Base-by-base conservation (phyloP, 1,140 invertebrate species). In the Listronotus bonariensis region DNA sequence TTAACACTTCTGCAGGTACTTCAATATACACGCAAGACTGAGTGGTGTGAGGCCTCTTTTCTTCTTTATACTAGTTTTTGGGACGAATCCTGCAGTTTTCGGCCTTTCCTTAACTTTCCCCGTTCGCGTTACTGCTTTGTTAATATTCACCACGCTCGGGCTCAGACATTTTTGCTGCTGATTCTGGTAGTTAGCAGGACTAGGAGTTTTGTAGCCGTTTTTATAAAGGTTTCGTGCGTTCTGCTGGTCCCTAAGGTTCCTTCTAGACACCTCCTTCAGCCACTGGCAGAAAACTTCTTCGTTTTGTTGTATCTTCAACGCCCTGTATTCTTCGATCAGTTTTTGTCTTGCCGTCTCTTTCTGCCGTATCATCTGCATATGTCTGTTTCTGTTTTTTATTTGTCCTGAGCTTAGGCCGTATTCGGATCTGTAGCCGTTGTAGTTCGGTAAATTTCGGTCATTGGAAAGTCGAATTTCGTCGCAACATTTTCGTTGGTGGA, bases 231-330 rank as follows among this genome's bases (percentile, higher is more conserved):
- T 68, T 59, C 34, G 38, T 18, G 26, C 8, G 9, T 51, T 64
- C 57, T 72, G 51, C 32, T 64, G 34, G 3, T 36, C 34, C 11
- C 34, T 53, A 53, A 49, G 58, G 43, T 72, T 71, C 36, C 77
- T 52, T 15, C 54, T 70, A 0, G 74, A 56, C 6, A 79, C 68
- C 36, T 75, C 69, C 58, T 72, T 74, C 55, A 79, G 68, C 77
- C 77, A 79, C 38, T 76, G 69, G 11, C 68, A 70, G 53, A 78
- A 79, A 31, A 78, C 74, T 61, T 69, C 59, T 67, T 79, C 77
- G 68, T 79, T 79, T 53, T 76, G 71, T 56, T 76, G 68, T 14
- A 73, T 70, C 49, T 72, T 76, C 49, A 73, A 63, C 6, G 67
- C 53, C 40, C 68, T 67, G 52, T 74, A 76, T 43, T 77, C 74